Conservation (phyloP, 2,113 vertebrate species). For the Pachypanchax playfairii region DNA sequence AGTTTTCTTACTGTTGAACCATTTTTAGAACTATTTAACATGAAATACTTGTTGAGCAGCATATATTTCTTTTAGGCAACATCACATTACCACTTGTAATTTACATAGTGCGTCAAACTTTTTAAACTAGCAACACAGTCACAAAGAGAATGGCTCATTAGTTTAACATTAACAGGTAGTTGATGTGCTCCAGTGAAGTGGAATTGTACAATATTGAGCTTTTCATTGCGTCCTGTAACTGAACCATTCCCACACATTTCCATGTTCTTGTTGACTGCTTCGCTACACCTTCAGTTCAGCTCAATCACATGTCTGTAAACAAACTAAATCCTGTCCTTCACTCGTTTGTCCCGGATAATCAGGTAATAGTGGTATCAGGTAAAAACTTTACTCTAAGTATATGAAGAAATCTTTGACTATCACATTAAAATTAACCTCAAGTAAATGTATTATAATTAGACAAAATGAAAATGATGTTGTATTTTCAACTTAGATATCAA, state of each 20-base stretch:
- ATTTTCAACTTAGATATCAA: too few species aligned
- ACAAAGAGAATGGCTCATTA: conserved; percentile 77
- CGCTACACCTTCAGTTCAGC: conserved; percentile 11
- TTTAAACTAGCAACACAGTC: conserved; percentile 67
- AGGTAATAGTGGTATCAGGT: too few species aligned
- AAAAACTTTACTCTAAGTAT: too few species aligned
- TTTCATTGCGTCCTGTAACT: conserved; percentile 63
- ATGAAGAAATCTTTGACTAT: too few species aligned
- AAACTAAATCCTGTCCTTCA: conserved; percentile 35
- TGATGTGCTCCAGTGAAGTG: conserved; percentile 80
- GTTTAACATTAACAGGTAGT: conserved; percentile 83
- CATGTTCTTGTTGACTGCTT: conserved; percentile 44
- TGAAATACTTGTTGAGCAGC: too few species aligned
- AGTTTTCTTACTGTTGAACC: too few species aligned
- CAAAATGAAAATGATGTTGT: too few species aligned
- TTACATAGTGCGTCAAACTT: conserved; percentile 22
- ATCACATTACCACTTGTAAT: conserved; percentile 23
- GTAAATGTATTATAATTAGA: too few species aligned
- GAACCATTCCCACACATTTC: conserved; percentile 59
- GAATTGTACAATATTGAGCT: conserved; percentile 67
- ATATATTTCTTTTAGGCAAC: conserved; percentile 9
- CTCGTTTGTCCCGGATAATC: too few species aligned
- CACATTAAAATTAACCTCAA: too few species aligned
- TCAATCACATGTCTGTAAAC: conserved; percentile 33
- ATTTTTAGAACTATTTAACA: too few species aligned